A percentile compares a stretch with the other conserved stretches of the same genome.
These are phyloP conservation scores for Pseudonaja textilis DNA, from an alignment of 2,113 vertebrate genomes.

Conservation along the genomic window DNA sequence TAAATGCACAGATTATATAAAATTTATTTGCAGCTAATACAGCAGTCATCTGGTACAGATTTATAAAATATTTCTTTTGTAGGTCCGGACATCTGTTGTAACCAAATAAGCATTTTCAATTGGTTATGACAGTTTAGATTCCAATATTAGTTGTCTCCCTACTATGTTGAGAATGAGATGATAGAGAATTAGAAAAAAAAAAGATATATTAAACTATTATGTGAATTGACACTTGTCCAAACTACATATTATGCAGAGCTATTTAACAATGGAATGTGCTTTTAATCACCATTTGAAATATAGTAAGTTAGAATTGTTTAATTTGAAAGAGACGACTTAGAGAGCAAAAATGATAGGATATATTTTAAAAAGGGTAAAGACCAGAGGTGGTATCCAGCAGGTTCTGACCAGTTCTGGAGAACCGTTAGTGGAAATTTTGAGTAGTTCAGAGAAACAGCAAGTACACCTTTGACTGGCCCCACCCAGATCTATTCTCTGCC, in stretches of 20 bases:
- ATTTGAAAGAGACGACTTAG: neutral
- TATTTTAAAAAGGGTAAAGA: neutral
- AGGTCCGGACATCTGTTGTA: neutral
- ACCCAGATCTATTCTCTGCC: no score
- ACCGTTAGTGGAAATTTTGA: no score
- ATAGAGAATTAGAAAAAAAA: neutral
- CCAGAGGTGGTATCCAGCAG: no score
- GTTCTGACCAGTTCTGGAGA: no score
- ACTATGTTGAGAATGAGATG: neutral
- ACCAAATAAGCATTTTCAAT: neutral
- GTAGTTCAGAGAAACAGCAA: no score
- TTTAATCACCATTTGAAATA: neutral
- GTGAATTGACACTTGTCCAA: neutral
- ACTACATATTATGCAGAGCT: neutral
- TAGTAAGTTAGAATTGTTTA: neutral
- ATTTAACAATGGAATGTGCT: neutral
- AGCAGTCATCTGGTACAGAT: neutral
- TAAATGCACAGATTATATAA: neutral
- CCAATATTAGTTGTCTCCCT: neutral
- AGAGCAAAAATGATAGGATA: neutral
- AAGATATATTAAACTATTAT: neutral
- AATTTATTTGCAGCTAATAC: slow-evolving; percentile 33
- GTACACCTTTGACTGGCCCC: no score
- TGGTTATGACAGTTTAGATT: neutral
- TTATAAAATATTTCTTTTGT: neutral